Evolutionary conservation across 2,797 vertebrate species (phyloP), one percentile per base, ranked within the genome.

Genomic region (Myotis planiceps): DNA sequence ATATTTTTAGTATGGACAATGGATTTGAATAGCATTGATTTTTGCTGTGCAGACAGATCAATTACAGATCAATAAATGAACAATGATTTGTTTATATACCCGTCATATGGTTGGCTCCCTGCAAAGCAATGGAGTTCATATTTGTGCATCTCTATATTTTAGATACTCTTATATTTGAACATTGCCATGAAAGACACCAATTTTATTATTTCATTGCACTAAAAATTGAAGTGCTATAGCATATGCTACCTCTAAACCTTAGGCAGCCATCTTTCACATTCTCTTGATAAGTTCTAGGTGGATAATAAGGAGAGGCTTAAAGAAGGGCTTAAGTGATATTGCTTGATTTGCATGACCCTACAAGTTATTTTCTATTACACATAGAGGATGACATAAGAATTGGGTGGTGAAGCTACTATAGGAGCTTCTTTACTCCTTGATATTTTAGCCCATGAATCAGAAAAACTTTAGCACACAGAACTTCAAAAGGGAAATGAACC

Each of bases 1-100:
- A 76, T 83, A 21, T 71, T 81, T 92, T 92, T 81, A 80, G 27
- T 68, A 21, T 51, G 25, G 29, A 75, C 3, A 49, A 87, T 25
- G 13, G 21, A 93, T 71, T 63, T 53, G 27, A 83, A 47, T 29
- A 69, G 37, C 25, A 79, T 2, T 39, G 47, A 49, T 63, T 94
- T 93, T 55, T 58, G 27, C 8, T 71, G 39, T 66, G 39, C 37
- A 82, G 45, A 72, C 95, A 65, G 29, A n/a, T 63, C 37, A 66
- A 58, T 93, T n/a, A 71, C 49, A 68, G n/a, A 81, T 85, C 63
- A 65, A 90, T 68, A 55, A 82, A 74, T 55, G 32, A 84, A 74
- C 63, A 45, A 55, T 23, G 18, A 51, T 71, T 83, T 94, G 51
- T 88, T 95, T 32, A 69, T 32, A 69, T 3, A 75, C 68, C 15